Base-by-base conservation (phyloP, 2,113 vertebrate species). In the Donacobius atricapilla region DNA sequence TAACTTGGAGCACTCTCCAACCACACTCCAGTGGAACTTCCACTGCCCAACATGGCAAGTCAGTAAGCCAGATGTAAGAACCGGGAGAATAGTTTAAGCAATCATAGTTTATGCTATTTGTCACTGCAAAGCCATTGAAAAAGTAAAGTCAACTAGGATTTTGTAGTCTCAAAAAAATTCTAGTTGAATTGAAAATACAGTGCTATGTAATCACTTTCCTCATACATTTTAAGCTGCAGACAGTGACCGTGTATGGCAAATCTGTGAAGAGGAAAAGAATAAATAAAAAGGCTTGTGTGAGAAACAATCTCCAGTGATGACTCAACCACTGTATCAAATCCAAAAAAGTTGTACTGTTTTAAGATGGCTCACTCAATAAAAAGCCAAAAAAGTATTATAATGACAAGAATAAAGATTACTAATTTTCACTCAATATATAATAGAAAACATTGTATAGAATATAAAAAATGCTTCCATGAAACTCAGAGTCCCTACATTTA, bases 401-500 rank as follows among this genome's bases (percentile, higher is more conserved):
- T 31, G 13, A 35, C 48, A 90, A 95, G 72, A 83, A 71, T 72
- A 90, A 91, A 66, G 40, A 83, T 80, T 83, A 89, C 65, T 93
- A 96, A 88, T 64, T 87, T 76, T 84, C 91, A 75, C n/a, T 89
- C 39, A 50, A 61, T 90, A 90, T 73, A 87, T 83, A 94, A 93
- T 72, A 54, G 54, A 92, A 97, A 96, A 82, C 25, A 73, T 88
- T 94, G 60, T 20, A 28, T 15, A 78, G 51, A 94, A 85, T 31
- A 78, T 65, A 90, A 84, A 64, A 85, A 97, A 86, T 91, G 11
- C 51, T 95, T 95, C 87, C n/a, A 76, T 20, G 2, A 78, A 87
- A 65, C 60, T 95, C 94, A 96, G 91, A 94, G 83, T 82, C n/a
- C 21, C 71, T 50, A 91, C 54, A 91, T 81, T 95, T 87, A 78